Evolutionary conservation across 2,797 vertebrate genomes (phyloP).

Genomic region (Peromyscus melanophrys): DNA sequence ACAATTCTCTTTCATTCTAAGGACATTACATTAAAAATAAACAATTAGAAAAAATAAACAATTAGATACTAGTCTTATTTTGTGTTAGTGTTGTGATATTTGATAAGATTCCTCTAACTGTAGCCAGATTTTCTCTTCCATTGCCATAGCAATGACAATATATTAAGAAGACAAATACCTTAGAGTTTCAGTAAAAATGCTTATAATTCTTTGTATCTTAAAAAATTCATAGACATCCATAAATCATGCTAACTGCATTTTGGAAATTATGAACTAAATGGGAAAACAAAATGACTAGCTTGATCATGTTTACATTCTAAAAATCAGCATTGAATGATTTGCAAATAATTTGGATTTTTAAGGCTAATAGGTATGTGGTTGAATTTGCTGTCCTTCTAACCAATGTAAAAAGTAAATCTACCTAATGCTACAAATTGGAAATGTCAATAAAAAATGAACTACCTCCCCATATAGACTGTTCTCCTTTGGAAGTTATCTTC

Average conservation of each 20-base stretch:
- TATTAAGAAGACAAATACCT: neutral
- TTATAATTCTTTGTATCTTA: neutral
- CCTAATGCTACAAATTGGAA: neutral
- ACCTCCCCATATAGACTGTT: neutral
- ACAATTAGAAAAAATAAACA: too few relatives aligned
- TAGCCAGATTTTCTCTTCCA: neutral
- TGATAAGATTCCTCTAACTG: neutral
- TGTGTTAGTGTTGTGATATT: neutral
- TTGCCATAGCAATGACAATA: neutral
- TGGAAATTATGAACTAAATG: neutral
- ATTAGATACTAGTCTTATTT: neutral
- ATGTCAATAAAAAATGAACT: neutral
- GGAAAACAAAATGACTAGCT: neutral
- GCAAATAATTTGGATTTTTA: neutral
- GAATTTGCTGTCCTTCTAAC: neutral
- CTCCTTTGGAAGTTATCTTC: conserved; percentile 2
- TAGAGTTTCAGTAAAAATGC: neutral
- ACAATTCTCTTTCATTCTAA: neutral
- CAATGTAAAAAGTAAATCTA: neutral
- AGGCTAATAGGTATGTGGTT: conserved; percentile 5
- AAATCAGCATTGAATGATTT: neutral
- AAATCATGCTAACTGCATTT: neutral
- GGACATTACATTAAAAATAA: neutral
- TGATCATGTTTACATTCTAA: neutral
- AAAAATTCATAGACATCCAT: neutral